Conservation (phyloP, 2,797 vertebrate species). For the Hoplostethus mediterraneus region DNA sequence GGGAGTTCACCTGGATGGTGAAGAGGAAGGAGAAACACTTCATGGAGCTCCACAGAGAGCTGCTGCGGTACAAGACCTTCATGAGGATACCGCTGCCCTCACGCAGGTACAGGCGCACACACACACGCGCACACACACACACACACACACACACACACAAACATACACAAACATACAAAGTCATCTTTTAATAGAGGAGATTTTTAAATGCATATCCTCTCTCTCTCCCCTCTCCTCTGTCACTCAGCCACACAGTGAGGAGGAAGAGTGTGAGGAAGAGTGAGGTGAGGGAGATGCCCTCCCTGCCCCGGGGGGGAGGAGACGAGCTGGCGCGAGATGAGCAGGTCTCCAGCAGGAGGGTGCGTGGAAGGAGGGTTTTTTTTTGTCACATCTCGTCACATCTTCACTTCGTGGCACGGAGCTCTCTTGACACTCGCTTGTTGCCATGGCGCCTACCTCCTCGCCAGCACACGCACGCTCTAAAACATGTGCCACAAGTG, state of each 20-base stretch:
- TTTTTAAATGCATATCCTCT: background rate
- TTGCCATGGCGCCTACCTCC: conserved; percentile 54
- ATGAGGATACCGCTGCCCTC: conserved; percentile 95
- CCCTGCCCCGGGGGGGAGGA: conserved; percentile 87
- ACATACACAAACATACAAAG: background rate
- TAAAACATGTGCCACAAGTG: conserved; percentile 14
- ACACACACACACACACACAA: background rate
- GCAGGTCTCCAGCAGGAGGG: conserved; percentile 93
- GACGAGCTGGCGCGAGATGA: conserved; percentile 92
- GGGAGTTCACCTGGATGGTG: conserved; percentile 94
- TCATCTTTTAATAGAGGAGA: no score
- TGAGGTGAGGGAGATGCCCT: conserved; percentile 93
- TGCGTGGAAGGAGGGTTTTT: conserved; percentile 63
- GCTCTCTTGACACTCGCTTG: conserved; percentile 34
- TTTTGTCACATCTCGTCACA: conserved; percentile 3
- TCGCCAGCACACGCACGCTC: conserved; percentile 24
- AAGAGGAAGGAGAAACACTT: conserved; percentile 98
- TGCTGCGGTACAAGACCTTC: conserved; percentile 96
- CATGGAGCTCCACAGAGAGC: conserved; percentile 94
- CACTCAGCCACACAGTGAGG: conserved; percentile 92
- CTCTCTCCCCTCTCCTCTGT: conserved; percentile 30
- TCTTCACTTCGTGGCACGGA: conserved; percentile 18
- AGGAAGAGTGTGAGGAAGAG: conserved; percentile 93
- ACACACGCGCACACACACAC: conserved; percentile 12
- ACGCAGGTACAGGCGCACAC: conserved; percentile 82